phyloP scores from a whole-genome alignment of 2,888 invertebrate genomes.

The Gymnoscelis rufifasciata region DNA sequence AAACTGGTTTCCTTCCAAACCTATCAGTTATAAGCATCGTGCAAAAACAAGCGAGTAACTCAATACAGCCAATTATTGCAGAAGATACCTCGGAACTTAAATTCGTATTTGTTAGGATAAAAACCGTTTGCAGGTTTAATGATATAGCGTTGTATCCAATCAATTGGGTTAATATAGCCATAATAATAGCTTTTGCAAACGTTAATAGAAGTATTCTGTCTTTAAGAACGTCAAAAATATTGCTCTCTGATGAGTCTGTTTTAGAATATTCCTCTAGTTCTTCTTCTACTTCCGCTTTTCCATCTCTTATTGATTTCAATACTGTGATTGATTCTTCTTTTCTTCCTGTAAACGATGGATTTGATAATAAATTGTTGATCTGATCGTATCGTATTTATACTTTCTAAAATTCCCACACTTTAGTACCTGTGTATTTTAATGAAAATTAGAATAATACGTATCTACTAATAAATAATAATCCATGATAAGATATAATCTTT shows the following conservation, averaged over 20 bases:
- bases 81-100: slow-evolving; percentile 40
- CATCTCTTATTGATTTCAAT: slow-evolving; percentile 28
- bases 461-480: too few species aligned
- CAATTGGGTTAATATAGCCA: slow-evolving; percentile 33
- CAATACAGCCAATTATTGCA: slow-evolving; percentile 39
- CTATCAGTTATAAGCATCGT: slow-evolving; percentile 36
- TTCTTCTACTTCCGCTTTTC: slow-evolving; percentile 24
- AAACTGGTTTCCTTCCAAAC: slow-evolving; percentile 41
- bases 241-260: slow-evolving; percentile 17
- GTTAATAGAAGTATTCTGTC: slow-evolving; percentile 37
- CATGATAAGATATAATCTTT: too few species aligned
- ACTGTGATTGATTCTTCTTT: slow-evolving; percentile 28
- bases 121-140: slow-evolving; percentile 43
- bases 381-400: too few species aligned
- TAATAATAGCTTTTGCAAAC: slow-evolving; percentile 28
- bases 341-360: slow-evolving; percentile 25
- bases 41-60: slow-evolving; percentile 37
- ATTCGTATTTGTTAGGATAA: slow-evolving; percentile 39
- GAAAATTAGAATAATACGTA: too few species aligned
- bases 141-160: slow-evolving; percentile 40
- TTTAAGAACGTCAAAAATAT: slow-evolving; percentile 26
- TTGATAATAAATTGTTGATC: too few species aligned
- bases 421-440: too few species aligned
- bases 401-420: too few species aligned
- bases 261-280: slow-evolving; percentile 34